phyloP scores from a whole-genome alignment of 2,888 invertebrate genomes.

The Sclerodermus sp. region DNA sequence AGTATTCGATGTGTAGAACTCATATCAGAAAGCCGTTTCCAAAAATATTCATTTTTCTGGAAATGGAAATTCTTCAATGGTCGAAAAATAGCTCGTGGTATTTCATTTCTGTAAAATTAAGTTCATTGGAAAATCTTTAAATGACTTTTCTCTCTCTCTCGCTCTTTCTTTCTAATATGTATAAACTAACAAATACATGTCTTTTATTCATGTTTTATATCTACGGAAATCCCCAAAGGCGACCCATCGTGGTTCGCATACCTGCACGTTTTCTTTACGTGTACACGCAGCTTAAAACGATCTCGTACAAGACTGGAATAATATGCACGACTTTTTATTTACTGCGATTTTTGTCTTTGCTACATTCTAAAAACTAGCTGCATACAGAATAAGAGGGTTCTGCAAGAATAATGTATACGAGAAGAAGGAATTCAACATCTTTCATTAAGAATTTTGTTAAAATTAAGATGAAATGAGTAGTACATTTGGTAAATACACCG shows the following conservation, averaged over 20 bases:
- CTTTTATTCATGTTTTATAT: constrained; percentile 6
- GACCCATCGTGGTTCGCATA: constrained; percentile 23
- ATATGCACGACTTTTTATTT: constrained; percentile 4
- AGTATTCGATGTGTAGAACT: too few species aligned
- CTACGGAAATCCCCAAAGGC: constrained; percentile 19
- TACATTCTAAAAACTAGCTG: neutral
- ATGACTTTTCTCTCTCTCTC: too few species aligned
- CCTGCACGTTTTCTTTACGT: constrained; percentile 20
- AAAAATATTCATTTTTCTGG: too few species aligned
- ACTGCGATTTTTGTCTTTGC: neutral
- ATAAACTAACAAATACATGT: neutral
- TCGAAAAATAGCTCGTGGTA: too few species aligned
- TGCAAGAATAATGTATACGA: too few species aligned
- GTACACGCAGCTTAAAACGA: constrained; percentile 15
- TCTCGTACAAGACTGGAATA: constrained; percentile 29
- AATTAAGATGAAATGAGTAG: neutral
- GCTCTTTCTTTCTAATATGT: too few species aligned
- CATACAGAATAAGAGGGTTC: too few species aligned
- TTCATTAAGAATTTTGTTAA: neutral
- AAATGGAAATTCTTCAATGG: too few species aligned
- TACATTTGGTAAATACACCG: too few species aligned
- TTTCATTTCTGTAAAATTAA: neutral
- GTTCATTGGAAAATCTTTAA: neutral
- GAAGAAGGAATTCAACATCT: too few species aligned
- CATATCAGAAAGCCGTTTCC: too few species aligned